Percentiles rank a stretch among this genome's conserved stretches.
Evolutionary conservation across 2,888 invertebrate species (phyloP).

Genomic region (Drosophila ustulata): DNA sequence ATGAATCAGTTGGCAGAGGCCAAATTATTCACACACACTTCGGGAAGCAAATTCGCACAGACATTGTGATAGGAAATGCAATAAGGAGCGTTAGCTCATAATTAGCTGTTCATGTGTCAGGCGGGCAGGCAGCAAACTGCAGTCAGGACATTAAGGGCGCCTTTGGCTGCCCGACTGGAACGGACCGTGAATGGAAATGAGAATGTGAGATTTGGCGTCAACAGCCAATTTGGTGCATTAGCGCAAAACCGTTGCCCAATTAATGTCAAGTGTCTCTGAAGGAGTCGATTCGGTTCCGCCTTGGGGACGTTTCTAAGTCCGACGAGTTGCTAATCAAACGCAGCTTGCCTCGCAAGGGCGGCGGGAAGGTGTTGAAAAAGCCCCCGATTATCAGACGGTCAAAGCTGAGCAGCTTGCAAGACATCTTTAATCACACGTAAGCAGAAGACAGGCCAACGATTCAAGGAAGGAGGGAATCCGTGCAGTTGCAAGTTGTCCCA

Average conservation of each 20-base stretch:
- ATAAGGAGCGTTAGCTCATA: slow-evolving; percentile 52
- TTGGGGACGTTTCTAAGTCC: slow-evolving; percentile 34
- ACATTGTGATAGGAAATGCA: slow-evolving; percentile 40
- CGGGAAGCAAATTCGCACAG: background rate
- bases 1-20: slow-evolving; percentile 60
- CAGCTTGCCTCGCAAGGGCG: slow-evolving; percentile 19
- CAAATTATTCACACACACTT: slow-evolving; percentile 33
- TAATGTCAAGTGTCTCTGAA: slow-evolving; percentile 66
- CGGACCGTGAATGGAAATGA: slow-evolving; percentile 23
- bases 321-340: slow-evolving; percentile 68
- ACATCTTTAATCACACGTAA: slow-evolving; percentile 56
- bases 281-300: slow-evolving; percentile 4
- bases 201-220: slow-evolving; percentile 76
- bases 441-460: no score
- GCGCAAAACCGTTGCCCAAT: slow-evolving; percentile 78
- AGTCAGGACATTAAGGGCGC: slow-evolving; percentile 10
- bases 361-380: slow-evolving; percentile 48
- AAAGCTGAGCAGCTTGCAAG: slow-evolving; percentile 28
- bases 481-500: slow-evolving; percentile 40
- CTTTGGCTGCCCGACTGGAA: slow-evolving; percentile 24
- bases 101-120: slow-evolving; percentile 75
- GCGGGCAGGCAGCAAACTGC: slow-evolving; percentile 40
- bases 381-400: slow-evolving; percentile 55
- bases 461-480: slow-evolving; percentile 11
- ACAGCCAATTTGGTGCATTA: slow-evolving; percentile 80